Conservation (phyloP, 2,797 vertebrate species). For the Psittacula derbiana region DNA sequence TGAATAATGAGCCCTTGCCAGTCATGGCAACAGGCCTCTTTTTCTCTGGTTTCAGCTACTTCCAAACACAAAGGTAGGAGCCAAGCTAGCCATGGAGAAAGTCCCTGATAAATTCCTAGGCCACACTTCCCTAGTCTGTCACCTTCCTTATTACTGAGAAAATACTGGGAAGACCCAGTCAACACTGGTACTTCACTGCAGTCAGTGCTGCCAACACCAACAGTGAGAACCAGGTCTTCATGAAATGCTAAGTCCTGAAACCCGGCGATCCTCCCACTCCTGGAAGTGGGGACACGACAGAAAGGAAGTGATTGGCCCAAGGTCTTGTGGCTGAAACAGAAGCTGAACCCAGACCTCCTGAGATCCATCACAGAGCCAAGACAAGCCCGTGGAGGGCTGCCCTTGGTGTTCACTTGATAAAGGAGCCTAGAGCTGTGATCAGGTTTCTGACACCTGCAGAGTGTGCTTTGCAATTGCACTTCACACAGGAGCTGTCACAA, state of each 20-base stretch:
- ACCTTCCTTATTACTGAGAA: not conserved
- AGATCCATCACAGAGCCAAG: not conserved
- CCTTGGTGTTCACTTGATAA: accelerated
- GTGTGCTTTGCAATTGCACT: accelerated
- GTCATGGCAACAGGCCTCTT: constrained; percentile 24
- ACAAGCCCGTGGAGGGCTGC: not conserved
- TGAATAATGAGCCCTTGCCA: constrained; percentile 45
- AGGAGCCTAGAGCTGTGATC: accelerated
- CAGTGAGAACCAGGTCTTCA: not conserved
- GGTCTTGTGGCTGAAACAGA: not conserved
- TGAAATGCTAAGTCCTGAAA: not conserved
- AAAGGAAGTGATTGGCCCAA: accelerated
- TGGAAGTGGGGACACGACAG: accelerated
- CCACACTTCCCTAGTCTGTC: not conserved
- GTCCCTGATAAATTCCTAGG: not conserved
- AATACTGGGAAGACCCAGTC: not conserved
- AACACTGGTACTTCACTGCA: accelerated
- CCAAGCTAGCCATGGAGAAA: not conserved
- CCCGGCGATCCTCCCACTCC: not conserved
- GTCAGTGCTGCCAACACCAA: accelerated
- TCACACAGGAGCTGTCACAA: accelerated
- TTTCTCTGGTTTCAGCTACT: constrained; percentile 32
- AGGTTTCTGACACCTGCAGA: not conserved
- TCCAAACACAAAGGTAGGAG: not conserved
- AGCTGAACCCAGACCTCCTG: not conserved